These are phyloP conservation scores for Hiodon alosoides DNA, from an alignment of 2,113 vertebrate species.

Conservation along the genomic window DNA sequence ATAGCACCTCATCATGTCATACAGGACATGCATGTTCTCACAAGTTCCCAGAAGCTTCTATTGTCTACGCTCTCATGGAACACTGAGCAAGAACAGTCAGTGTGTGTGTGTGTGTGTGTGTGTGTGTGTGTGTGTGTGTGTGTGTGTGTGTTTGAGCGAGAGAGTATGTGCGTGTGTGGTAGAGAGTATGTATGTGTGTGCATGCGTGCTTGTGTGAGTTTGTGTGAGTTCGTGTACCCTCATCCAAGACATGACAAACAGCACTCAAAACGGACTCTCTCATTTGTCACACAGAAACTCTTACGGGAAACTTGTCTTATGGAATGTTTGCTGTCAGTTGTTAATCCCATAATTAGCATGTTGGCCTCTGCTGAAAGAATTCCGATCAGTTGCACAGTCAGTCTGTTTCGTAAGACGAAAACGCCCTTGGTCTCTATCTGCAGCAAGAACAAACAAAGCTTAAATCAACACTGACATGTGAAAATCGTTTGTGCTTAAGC, in stretches of 20 bases:
- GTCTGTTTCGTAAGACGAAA: conserved; percentile 17
- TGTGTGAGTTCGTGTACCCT: neutral
- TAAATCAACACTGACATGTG: conserved; percentile 17
- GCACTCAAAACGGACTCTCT: neutral
- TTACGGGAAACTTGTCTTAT: neutral
- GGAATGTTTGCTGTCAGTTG: neutral
- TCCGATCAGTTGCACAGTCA: conserved; percentile 22
- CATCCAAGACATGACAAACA: neutral
- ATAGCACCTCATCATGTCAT: conserved; percentile 40
- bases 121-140: conserved; percentile 16
- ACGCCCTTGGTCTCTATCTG: conserved; percentile 19
- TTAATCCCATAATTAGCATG: neutral
- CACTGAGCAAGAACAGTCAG: conserved; percentile 29
- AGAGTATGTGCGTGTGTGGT: conserved; percentile 1
- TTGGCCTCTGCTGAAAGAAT: neutral
- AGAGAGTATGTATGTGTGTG: conserved; percentile 1
- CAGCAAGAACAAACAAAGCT: conserved; percentile 30
- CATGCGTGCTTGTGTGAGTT: neutral
- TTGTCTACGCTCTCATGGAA: conserved; percentile 31
- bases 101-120: conserved; percentile 22
- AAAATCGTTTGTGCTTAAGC: conserved; percentile 12
- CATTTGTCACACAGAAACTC: neutral
- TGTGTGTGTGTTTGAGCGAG: conserved; percentile 14
- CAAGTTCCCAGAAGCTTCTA: conserved; percentile 20
- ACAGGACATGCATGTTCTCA: conserved; percentile 12